phyloP scores from a whole-genome alignment of 2,797 vertebrate species.

The Pseudotriccus pelzelni region DNA sequence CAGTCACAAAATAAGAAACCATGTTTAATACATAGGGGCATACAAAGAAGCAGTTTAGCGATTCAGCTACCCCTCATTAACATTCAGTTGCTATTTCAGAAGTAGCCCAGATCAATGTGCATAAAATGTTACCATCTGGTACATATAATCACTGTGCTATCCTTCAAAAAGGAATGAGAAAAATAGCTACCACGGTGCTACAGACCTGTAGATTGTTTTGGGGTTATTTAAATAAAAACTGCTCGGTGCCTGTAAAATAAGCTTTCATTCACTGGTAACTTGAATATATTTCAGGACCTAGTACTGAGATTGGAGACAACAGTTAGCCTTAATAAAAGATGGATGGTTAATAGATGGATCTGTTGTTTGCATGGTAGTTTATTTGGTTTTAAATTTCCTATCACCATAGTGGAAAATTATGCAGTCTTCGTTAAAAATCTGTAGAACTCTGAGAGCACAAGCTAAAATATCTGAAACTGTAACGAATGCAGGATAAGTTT shows the following conservation, averaged over 20 bases:
- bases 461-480: neutral
- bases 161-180: constrained; percentile 1
- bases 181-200: neutral
- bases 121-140: constrained; percentile 55
- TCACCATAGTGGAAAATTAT: neutral
- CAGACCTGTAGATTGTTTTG: neutral
- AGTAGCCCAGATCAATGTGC: constrained; percentile 39
- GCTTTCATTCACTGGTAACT: neutral
- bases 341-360: neutral
- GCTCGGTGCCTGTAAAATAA: neutral
- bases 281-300: neutral
- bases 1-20: neutral
- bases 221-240: neutral
- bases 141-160: neutral
- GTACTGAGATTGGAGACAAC: neutral
- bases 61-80: constrained; percentile 31
- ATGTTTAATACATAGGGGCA: neutral
- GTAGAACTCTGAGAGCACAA: neutral
- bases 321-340: neutral
- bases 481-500: neutral
- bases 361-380: neutral
- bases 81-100: constrained; percentile 52
- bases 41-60: neutral
- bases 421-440: neutral
- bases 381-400: neutral